phyloP scores from a whole-genome alignment of 2,888 invertebrate genomes.

The Ochropleura plecta region DNA sequence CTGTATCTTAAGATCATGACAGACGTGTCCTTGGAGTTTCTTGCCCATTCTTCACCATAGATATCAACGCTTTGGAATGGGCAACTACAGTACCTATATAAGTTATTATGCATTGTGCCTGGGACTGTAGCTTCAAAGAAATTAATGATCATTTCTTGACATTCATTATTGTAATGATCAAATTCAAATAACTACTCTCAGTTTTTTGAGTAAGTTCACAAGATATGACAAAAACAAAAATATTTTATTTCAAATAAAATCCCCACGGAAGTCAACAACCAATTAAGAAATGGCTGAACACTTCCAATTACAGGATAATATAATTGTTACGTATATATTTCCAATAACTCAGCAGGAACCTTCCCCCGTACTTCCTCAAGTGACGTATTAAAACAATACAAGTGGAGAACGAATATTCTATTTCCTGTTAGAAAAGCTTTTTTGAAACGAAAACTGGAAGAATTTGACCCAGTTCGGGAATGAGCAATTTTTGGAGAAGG shows the following conservation, averaged over 20 bases:
- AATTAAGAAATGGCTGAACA: slow-evolving; percentile 21
- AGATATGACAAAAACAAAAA: neutral
- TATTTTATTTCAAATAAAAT: neutral
- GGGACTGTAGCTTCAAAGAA: too few relatives aligned
- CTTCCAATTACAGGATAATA: slow-evolving; percentile 12
- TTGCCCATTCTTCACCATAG: too few relatives aligned
- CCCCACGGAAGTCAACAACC: slow-evolving; percentile 3
- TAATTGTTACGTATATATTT: slow-evolving; percentile 6
- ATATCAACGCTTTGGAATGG: too few relatives aligned
- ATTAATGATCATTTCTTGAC: too few relatives aligned
- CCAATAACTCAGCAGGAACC: slow-evolving; percentile 18
- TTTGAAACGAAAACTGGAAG: slow-evolving; percentile 19
- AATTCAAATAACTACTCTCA: too few relatives aligned
- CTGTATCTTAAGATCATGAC: too few relatives aligned
- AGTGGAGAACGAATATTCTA: slow-evolving; percentile 35
- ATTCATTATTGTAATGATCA: too few relatives aligned
- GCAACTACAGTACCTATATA: too few relatives aligned
- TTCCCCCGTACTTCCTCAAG: neutral
- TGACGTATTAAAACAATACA: slow-evolving; percentile 30
- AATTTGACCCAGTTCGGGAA: slow-evolving; percentile 35
- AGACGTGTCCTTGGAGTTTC: too few relatives aligned
- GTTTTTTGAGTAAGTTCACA: neutral
- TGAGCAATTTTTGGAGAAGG: slow-evolving; percentile 18
- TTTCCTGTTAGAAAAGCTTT: slow-evolving; percentile 28
- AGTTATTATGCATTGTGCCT: too few relatives aligned